Evolutionary conservation across 2,113 vertebrate species (phyloP).

Genomic region (Phoxinus phoxinus): DNA sequence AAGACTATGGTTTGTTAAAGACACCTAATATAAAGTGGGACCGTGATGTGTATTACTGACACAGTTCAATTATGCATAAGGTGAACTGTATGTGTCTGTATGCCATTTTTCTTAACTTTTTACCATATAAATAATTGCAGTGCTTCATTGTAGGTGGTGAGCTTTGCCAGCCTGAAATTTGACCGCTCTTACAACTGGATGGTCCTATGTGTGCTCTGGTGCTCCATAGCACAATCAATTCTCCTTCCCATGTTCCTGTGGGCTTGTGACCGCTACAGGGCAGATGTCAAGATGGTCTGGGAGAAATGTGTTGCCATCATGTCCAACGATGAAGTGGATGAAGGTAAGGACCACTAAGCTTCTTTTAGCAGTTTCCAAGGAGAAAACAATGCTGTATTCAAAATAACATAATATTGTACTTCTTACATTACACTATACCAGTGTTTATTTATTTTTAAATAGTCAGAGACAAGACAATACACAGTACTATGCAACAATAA

Average conservation of each 20-base stretch:
- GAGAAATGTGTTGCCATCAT: slow-evolving; percentile 89
- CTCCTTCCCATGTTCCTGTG: slow-evolving; percentile 89
- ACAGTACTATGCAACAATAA: not conserved
- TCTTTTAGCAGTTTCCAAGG: slow-evolving; percentile 5
- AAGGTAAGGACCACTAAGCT: slow-evolving; percentile 74
- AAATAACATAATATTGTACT: not conserved
- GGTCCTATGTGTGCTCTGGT: slow-evolving; percentile 91
- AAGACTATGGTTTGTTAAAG: no score
- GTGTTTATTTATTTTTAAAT: not conserved
- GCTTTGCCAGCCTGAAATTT: slow-evolving; percentile 88
- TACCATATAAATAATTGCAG: not conserved
- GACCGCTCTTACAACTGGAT: slow-evolving; percentile 87
- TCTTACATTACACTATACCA: no score
- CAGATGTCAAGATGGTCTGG: slow-evolving; percentile 86
- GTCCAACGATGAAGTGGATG: slow-evolving; percentile 86
- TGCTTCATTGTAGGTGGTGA: slow-evolving; percentile 82
- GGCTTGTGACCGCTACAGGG: slow-evolving; percentile 91
- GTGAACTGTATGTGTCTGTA: not conserved
- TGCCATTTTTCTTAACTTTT: not conserved
- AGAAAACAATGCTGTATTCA: not conserved
- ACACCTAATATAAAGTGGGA: no score
- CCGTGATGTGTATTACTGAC: not conserved
- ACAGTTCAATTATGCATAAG: not conserved
- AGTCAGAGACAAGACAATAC: not conserved
- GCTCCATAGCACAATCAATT: slow-evolving; percentile 89